Evolutionary conservation across 2,113 vertebrate genomes (phyloP).

Genomic region (Nycticryphes semicollaris): DNA sequence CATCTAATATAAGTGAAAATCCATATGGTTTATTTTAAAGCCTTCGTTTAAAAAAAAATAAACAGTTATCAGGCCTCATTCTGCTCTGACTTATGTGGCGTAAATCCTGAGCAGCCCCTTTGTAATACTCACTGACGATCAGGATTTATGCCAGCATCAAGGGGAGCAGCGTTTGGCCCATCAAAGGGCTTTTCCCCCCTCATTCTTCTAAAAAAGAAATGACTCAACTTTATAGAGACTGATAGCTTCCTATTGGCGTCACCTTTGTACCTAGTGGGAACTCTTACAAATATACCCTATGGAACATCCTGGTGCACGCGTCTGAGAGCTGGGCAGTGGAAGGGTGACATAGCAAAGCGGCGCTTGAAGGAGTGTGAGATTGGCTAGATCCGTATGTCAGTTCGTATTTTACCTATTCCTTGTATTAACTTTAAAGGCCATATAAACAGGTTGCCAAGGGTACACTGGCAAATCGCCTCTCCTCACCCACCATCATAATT

Average conservation of each 20-base stretch:
- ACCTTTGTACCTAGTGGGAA: background rate
- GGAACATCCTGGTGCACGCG: background rate
- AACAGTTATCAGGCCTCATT: constrained; percentile 51
- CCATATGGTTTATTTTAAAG: constrained; percentile 62
- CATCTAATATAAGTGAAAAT: constrained; percentile 56
- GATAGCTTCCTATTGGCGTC: constrained; percentile 45
- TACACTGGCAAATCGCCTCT: constrained; percentile 41
- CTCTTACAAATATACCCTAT: background rate
- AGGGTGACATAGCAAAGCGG: background rate
- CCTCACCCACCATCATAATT: constrained; percentile 61
- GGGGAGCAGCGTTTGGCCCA: background rate
- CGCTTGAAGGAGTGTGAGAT: background rate
- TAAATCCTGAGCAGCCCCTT: constrained; percentile 49
- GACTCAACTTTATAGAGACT: constrained; percentile 31
- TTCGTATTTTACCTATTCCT: constrained; percentile 58
- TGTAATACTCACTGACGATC: constrained; percentile 3
- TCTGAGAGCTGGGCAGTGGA: background rate
- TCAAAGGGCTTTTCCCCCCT: background rate
- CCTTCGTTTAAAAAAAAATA: constrained; percentile 10
- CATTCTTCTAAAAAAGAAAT: constrained; percentile 29
- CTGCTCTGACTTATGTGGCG: constrained; percentile 44
- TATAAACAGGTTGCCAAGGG: constrained; percentile 53
- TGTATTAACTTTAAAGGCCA: constrained; percentile 54
- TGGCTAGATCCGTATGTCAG: background rate
- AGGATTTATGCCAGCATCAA: constrained; percentile 23